Evolutionary conservation across 2,113 vertebrate genomes (phyloP).

Genomic region (Nothocercus julius): DNA sequence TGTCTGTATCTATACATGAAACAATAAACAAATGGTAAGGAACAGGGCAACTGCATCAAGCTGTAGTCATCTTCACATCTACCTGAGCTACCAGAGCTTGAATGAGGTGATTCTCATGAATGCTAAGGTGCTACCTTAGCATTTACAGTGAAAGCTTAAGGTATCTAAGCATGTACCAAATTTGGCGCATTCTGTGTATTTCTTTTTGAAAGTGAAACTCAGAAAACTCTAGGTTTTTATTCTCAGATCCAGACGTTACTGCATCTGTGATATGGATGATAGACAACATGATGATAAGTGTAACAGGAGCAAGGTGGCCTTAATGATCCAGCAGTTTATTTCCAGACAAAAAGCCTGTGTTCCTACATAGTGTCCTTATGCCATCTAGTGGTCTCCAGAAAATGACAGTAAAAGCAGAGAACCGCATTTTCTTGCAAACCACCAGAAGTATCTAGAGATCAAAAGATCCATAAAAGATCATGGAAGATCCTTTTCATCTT

Average conservation of each 20-base stretch:
- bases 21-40: neutral
- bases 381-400: conserved; percentile 67
- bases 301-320: rapidly evolving
- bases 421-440: neutral
- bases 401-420: rapidly evolving
- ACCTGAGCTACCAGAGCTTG: neutral
- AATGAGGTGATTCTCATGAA: neutral
- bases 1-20: neutral
- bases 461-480: neutral
- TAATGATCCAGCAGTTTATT: rapidly evolving
- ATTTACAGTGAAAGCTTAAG: neutral
- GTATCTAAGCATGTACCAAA: neutral
- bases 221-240: neutral
- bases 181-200: neutral
- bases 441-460: neutral
- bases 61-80: neutral
- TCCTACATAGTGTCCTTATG: neutral
- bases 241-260: neutral
- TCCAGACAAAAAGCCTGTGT: rapidly evolving
- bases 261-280: neutral
- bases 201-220: neutral
- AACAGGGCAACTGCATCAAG: neutral
- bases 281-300: neutral
- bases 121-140: neutral
- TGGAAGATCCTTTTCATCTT: neutral